phyloP scores from a whole-genome alignment of 2,888 invertebrate genomes.

The Thelaira solivaga region DNA sequence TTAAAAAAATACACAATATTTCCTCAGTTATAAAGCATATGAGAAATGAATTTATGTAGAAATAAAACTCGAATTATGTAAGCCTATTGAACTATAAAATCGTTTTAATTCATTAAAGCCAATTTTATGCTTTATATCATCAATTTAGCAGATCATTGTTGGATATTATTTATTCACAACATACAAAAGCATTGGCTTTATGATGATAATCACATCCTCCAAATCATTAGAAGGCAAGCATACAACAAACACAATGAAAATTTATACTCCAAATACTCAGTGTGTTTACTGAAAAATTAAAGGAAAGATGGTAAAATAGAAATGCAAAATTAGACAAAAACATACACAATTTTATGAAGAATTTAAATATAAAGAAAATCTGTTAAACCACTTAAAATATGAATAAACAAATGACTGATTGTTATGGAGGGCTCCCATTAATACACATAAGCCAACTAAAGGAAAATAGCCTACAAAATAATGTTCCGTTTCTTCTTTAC shows the following conservation, averaged over 20 bases:
- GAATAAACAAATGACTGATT: slow-evolving; percentile 58
- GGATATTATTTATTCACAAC: slow-evolving; percentile 75
- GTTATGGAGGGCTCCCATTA: slow-evolving; percentile 33
- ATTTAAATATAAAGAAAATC: slow-evolving; percentile 16
- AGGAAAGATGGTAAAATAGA: neutral
- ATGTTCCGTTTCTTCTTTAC: neutral
- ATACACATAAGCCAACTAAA: neutral
- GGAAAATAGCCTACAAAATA: no score
- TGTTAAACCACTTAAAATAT: slow-evolving; percentile 59
- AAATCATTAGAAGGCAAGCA: slow-evolving; percentile 28
- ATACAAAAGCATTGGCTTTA: slow-evolving; percentile 73
- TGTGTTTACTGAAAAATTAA: slow-evolving; percentile 16
- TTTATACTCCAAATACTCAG: slow-evolving; percentile 1
- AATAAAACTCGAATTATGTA: slow-evolving; percentile 39
- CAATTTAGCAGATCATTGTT: slow-evolving; percentile 73
- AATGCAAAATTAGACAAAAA: slow-evolving; percentile 22
- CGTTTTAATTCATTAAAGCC: slow-evolving; percentile 74
- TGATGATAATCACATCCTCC: slow-evolving; percentile 55
- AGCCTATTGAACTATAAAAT: slow-evolving; percentile 69
- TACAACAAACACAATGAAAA: slow-evolving; percentile 15
- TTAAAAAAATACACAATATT: neutral
- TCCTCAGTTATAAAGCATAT: slow-evolving; percentile 13
- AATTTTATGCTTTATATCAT: slow-evolving; percentile 73
- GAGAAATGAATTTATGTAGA: slow-evolving; percentile 28
- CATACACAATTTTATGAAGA: slow-evolving; percentile 36